Evolutionary conservation across 2,113 vertebrate species (phyloP).

Genomic region (Nanorana parkeri): DNA sequence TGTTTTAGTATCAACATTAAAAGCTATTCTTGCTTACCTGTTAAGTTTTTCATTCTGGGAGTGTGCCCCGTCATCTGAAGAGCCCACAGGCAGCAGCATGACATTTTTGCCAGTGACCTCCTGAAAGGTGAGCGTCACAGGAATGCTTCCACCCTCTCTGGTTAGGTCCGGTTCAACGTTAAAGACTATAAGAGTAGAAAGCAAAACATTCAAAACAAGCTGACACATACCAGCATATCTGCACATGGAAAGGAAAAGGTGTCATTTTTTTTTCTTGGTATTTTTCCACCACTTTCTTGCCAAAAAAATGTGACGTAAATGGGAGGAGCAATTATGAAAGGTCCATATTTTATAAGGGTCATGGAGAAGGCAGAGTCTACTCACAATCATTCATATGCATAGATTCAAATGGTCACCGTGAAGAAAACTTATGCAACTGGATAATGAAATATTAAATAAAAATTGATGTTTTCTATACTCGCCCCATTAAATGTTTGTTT

Average conservation of each 20-base stretch:
- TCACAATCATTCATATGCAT: too few species aligned
- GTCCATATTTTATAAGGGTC: too few species aligned
- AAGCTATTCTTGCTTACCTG: slow-evolving; percentile 73
- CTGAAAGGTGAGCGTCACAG: slow-evolving; percentile 94
- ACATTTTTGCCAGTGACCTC: slow-evolving; percentile 94
- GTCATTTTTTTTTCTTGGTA: too few species aligned
- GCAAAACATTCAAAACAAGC: rapidly evolving
- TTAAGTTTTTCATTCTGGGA: slow-evolving; percentile 98
- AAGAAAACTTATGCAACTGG: too few species aligned
- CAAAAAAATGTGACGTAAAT: too few species aligned
- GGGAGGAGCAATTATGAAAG: not conserved
- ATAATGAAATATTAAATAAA: too few species aligned
- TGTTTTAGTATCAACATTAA: too few species aligned
- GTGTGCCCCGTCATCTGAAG: slow-evolving; percentile 93
- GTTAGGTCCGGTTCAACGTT: slow-evolving; percentile 95
- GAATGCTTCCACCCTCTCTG: slow-evolving; percentile 94
- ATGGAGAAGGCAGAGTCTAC: too few species aligned
- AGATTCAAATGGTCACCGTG: too few species aligned
- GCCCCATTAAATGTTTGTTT: too few species aligned
- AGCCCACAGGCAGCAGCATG: slow-evolving; percentile 93
- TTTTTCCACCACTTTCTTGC: not conserved
- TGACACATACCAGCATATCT: not conserved
- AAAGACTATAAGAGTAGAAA: slow-evolving; percentile 77
- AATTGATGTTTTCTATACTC: too few species aligned
- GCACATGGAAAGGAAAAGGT: too few species aligned